These are phyloP conservation scores for Gonioctena quinquepunctata DNA, from an alignment of 1,140 invertebrate species.

Conservation along the genomic window DNA sequence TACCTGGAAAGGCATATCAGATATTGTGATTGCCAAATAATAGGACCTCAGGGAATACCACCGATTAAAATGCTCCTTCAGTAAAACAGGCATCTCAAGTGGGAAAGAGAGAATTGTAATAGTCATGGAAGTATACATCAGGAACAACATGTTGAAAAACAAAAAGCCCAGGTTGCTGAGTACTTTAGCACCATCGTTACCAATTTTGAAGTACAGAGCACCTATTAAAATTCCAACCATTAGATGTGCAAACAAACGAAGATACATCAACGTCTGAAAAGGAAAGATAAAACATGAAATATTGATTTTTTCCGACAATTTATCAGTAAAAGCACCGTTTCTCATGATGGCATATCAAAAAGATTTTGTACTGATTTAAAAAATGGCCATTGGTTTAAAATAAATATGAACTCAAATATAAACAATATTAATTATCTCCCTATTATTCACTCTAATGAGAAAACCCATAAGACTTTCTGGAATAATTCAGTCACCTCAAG, in stretches of 20 bases:
- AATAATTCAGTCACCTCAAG: too few relatives aligned
- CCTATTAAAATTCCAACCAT: constrained; percentile 91
- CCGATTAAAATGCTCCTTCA: constrained; percentile 95
- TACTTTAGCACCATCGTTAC: constrained; percentile 91
- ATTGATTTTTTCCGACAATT: too few relatives aligned
- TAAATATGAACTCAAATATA: too few relatives aligned
- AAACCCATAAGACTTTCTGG: too few relatives aligned
- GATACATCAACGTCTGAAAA: constrained; percentile 89
- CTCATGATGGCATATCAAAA: too few relatives aligned
- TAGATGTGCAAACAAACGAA: constrained; percentile 90
- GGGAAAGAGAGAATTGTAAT: constrained; percentile 97
- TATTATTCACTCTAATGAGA: too few relatives aligned
- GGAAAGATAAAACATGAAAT: too few relatives aligned
- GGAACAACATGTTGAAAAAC: constrained; percentile 97
- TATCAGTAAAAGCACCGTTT: too few relatives aligned
- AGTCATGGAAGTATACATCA: constrained; percentile 98
- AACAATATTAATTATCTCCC: too few relatives aligned
- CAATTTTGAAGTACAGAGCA: constrained; percentile 89
- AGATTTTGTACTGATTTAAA: too few relatives aligned
- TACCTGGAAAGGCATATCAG: constrained; percentile 92
- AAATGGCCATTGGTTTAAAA: too few relatives aligned
- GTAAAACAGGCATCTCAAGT: constrained; percentile 90
- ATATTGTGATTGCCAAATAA: constrained; percentile 93
- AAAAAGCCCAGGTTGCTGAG: constrained; percentile 95
- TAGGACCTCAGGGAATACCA: constrained; percentile 97